These are phyloP conservation scores for Corythoichthys intestinalis DNA, from an alignment of 2,113 vertebrate species.

Conservation along the genomic window DNA sequence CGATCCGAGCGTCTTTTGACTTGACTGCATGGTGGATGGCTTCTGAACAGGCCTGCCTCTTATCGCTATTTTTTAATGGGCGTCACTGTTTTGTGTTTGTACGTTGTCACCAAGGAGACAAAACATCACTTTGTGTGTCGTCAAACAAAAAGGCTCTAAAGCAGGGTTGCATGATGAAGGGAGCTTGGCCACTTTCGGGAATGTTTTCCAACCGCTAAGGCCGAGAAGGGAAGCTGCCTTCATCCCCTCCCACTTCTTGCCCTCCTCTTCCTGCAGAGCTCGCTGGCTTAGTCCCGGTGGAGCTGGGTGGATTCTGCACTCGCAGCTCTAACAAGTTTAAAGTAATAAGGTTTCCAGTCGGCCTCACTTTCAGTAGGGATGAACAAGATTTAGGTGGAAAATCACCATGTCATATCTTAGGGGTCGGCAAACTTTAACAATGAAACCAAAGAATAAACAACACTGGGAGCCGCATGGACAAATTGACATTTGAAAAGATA, in stretches of 20 bases:
- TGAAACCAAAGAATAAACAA: no score
- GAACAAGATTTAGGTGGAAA: neutral
- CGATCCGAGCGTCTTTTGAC: constrained; percentile 3
- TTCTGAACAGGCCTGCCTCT: neutral
- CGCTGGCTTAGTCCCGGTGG: constrained; percentile 44
- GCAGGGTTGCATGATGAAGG: constrained; percentile 26
- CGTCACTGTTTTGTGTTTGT: constrained; percentile 33
- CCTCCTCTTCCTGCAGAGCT: constrained; percentile 35
- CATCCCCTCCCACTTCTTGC: constrained; percentile 37
- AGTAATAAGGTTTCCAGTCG: constrained; percentile 3
- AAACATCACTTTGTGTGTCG: constrained; percentile 22
- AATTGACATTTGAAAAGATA: no score
- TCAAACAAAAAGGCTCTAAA: constrained; percentile 1
- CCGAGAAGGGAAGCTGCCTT: constrained; percentile 29
- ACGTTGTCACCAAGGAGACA: constrained; percentile 41
- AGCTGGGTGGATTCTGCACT: constrained; percentile 53
- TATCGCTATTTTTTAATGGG: constrained; percentile 3
- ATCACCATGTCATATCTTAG: neutral
- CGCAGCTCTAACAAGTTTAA: constrained; percentile 24
- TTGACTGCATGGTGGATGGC: constrained; percentile 23
- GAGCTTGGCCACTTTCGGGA: neutral
- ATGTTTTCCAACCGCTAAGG: constrained; percentile 12
- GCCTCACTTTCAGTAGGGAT: neutral
- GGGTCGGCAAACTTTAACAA: no score
- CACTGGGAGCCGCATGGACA: no score